Evolutionary conservation across 2,888 invertebrate genomes (phyloP).

Genomic region (Rhabditoides inermis): DNA sequence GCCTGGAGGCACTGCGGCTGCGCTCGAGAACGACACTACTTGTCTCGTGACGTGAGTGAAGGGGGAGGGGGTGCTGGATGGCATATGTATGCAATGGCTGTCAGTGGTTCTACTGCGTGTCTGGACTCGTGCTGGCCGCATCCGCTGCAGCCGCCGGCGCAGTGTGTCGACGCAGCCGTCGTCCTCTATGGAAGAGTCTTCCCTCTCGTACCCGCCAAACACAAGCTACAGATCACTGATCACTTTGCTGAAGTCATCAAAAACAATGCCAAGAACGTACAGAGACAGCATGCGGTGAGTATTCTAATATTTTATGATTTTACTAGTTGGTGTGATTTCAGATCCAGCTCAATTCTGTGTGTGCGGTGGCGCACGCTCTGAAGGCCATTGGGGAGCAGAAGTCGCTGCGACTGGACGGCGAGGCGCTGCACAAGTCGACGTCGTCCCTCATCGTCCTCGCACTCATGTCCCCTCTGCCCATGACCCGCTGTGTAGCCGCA

Average conservation of each 20-base stretch:
- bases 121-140: conserved; percentile 39
- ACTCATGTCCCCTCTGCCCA: conserved; percentile 60
- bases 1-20: background rate
- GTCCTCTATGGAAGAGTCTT: conserved; percentile 78
- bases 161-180: conserved; percentile 89
- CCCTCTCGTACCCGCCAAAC: conserved; percentile 85
- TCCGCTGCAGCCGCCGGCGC: conserved; percentile 78
- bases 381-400: conserved; percentile 56
- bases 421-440: conserved; percentile 25
- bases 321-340: conserved; percentile 10
- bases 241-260: conserved; percentile 86
- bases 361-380: conserved; percentile 79
- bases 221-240: conserved; percentile 84
- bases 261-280: conserved; percentile 36
- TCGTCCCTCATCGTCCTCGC: conserved; percentile 52
- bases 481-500: conserved; percentile 82
- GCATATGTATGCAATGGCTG: too few species aligned
- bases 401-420: conserved; percentile 28
- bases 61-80: background rate
- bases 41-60: background rate
- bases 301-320: conserved; percentile 21
- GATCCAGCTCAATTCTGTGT: conserved; percentile 84
- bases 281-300: conserved; percentile 18
- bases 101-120: conserved; percentile 13
- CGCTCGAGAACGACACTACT: background rate